These are phyloP conservation scores for Tetramorium bicarinatum DNA, from an alignment of 2,888 invertebrate genomes.

Conservation along the genomic window DNA sequence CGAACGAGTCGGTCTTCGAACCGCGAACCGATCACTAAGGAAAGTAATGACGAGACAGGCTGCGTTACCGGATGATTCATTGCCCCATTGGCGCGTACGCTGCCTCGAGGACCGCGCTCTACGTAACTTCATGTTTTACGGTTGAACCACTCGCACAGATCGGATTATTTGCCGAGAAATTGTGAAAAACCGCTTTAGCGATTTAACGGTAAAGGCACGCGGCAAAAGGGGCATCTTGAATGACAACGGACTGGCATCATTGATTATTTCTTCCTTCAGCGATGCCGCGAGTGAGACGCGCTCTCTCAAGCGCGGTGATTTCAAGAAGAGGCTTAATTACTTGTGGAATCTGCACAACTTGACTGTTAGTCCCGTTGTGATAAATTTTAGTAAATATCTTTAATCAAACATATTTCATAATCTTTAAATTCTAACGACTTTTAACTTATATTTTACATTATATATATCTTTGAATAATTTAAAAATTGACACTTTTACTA, in stretches of 20 bases:
- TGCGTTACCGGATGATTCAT: constrained; percentile 76
- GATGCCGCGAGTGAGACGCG: constrained; percentile 13
- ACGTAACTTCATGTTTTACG: constrained; percentile 20
- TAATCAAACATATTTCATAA: background rate
- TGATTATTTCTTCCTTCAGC: constrained; percentile 13
- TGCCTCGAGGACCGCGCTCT: constrained; percentile 46
- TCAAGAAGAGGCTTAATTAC: constrained; percentile 1
- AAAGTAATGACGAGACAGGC: constrained; percentile 76
- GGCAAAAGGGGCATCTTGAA: constrained; percentile 19
- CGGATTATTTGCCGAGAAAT: constrained; percentile 68
- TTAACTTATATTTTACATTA: background rate
- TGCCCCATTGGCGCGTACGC: constrained; percentile 65
- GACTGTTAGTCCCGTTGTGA: background rate
- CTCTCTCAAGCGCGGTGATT: constrained; percentile 17
- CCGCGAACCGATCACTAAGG: constrained; percentile 63
- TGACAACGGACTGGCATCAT: constrained; percentile 29
- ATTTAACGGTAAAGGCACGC: constrained; percentile 70
- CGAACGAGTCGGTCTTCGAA: constrained; percentile 55
- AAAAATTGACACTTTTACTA: background rate
- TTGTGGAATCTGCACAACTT: background rate
- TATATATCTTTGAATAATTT: background rate
- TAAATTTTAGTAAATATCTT: background rate
- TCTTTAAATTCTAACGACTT: background rate
- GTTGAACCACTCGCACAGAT: constrained; percentile 55
- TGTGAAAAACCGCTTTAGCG: constrained; percentile 64